Percentiles rank a stretch among this genome's conserved stretches.
phyloP scores from a whole-genome alignment of 2,888 invertebrate species.

The Lycophotia porphyrea region DNA sequence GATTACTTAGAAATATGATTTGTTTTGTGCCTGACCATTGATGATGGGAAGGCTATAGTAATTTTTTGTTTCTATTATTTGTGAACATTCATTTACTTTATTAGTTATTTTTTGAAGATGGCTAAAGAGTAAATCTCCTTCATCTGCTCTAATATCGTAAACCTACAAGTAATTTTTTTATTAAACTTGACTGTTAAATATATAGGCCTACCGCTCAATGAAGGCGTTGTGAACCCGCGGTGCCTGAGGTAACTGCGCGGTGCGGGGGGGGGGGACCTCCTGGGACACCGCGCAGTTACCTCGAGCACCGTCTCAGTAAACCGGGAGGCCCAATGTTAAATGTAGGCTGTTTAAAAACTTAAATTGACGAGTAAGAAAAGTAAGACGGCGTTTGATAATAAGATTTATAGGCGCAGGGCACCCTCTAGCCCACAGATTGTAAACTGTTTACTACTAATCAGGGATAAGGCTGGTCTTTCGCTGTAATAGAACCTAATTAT shows the following conservation, averaged over 20 bases:
- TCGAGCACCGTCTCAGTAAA: background rate
- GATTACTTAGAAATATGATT: constrained; percentile 33
- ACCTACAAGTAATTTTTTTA: background rate
- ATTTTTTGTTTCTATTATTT: constrained; percentile 31
- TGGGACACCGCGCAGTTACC: background rate
- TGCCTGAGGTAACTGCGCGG: background rate
- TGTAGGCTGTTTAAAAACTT: background rate
- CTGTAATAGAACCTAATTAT: constrained; percentile 27
- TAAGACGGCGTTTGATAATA: background rate
- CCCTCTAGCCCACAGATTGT: background rate
- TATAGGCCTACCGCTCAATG: background rate
- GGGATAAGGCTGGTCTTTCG: constrained; percentile 2
- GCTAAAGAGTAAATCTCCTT: background rate
- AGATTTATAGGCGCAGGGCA: background rate
- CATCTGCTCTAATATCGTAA: constrained; percentile 4
- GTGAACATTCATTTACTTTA: constrained; percentile 38
- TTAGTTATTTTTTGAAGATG: constrained; percentile 27
- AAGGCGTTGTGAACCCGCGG: background rate
- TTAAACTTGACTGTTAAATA: background rate
- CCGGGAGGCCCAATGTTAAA: background rate
- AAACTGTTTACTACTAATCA: background rate
- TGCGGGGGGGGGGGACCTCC: background rate
- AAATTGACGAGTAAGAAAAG: background rate
- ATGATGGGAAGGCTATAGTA: constrained; percentile 10
- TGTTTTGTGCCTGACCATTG: constrained; percentile 3